Base-by-base conservation (phyloP, 1,140 invertebrate species). In the Asbolus verrucosus region DNA sequence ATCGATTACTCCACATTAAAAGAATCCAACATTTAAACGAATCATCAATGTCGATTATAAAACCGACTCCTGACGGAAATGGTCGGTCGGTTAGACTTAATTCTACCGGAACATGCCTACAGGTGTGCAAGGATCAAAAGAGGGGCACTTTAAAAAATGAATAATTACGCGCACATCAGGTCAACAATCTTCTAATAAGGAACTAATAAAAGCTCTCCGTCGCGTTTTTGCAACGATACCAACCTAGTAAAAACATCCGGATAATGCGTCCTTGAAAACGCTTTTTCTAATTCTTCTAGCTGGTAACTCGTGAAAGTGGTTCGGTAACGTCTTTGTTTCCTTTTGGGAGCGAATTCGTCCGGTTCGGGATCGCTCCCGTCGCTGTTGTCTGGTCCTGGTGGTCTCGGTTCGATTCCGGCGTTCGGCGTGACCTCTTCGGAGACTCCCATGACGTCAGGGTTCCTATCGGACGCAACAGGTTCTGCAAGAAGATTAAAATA, bases 181-280 rank as follows among this genome's bases (percentile, higher is more conserved):
- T n/a, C n/a, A n/a, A n/a, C n/a, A n/a, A n/a, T n/a, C n/a, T n/a
- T n/a, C n/a, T n/a, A n/a, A n/a, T n/a, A n/a, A n/a, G n/a, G n/a
- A n/a, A n/a, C n/a, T n/a, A n/a, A n/a, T n/a, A n/a, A n/a, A n/a
- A n/a, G n/a, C n/a, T n/a, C n/a, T 27, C 24, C 24, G 24, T 4
- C 5, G 11, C 16, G 16, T 62, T 62, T 15, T 11, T 36, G n/a
- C 18, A n/a, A n/a, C 15, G n/a, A 13, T 30, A 80, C 85, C 84
- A 86, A 98, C 92, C 96, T 92, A 15, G 95, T 98, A 84, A 98
- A 98, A 0, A 98, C 96, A 83, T 99, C 97, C 13, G 97, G 97
- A 83, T 98, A 98, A 83, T 98, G 97, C 2, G 96, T 98, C 76
- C 96, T 90, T 0, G 95, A 93, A 83, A 99, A 99, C 0, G 96